Percentiles rank a stretch among this genome's conserved stretches.
These are phyloP conservation scores for Limnephilus marmoratus DNA, from an alignment of 2,888 invertebrate genomes.

Conservation along the genomic window DNA sequence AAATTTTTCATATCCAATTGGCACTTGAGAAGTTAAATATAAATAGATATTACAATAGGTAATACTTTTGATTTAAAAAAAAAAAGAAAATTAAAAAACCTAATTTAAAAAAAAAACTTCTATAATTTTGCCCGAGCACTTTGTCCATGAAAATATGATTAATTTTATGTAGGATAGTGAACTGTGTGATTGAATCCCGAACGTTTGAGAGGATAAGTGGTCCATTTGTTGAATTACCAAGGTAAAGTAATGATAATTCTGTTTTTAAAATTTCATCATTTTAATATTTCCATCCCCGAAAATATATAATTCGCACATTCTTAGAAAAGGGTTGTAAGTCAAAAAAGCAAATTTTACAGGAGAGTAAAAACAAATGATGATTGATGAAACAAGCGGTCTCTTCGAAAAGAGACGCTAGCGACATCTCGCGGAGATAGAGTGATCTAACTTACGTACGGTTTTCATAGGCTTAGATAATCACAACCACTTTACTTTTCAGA, in stretches of 20 bases:
- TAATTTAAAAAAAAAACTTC: neutral
- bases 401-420: too few species aligned
- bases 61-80: neutral
- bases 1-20: too few species aligned
- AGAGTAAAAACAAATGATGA: too few species aligned
- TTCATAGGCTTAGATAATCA: too few species aligned
- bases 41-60: neutral
- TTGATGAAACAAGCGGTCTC: too few species aligned
- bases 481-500: too few species aligned
- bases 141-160: neutral
- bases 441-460: too few species aligned
- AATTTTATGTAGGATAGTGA: neutral
- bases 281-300: neutral
- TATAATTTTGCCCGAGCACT: neutral
- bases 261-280: neutral
- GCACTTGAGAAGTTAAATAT: neutral
- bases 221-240: neutral
- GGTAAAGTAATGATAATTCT: neutral
- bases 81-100: neutral
- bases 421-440: too few species aligned
- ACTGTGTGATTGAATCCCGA: neutral
- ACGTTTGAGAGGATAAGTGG: neutral
- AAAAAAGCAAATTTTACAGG: too few species aligned
- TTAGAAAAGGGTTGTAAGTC: too few species aligned
- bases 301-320: too few species aligned